These are phyloP conservation scores for Dendrolimus punctatus DNA, from an alignment of 1,140 invertebrate species.

Conservation along the genomic window DNA sequence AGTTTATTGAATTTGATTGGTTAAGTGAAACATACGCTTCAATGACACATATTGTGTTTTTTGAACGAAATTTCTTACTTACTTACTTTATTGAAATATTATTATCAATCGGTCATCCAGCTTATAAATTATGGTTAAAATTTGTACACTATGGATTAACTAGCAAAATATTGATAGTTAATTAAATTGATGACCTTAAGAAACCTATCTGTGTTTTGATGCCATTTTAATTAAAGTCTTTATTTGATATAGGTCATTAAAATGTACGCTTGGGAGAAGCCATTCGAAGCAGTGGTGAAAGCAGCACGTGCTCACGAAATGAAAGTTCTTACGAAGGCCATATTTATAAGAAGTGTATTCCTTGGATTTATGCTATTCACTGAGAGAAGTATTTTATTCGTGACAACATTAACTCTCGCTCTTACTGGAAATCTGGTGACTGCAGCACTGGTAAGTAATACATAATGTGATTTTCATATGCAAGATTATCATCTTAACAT, in stretches of 20 bases:
- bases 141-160: too few relatives aligned
- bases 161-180: too few relatives aligned
- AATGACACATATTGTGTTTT: too few relatives aligned
- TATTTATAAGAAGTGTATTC: constrained; percentile 77
- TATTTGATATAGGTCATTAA: constrained; percentile 78
- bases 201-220: neutral
- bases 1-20: too few relatives aligned
- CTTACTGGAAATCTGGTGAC: constrained; percentile 75
- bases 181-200: too few relatives aligned
- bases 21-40: too few relatives aligned
- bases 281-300: constrained; percentile 74
- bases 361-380: constrained; percentile 75
- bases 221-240: constrained; percentile 4
- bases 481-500: too few relatives aligned
- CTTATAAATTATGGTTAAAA: too few relatives aligned
- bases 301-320: constrained; percentile 75
- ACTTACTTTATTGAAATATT: too few relatives aligned
- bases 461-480: too few relatives aligned
- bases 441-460: constrained; percentile 72
- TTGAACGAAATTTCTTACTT: too few relatives aligned
- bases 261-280: constrained; percentile 83
- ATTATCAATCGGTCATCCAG: too few relatives aligned
- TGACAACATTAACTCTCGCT: constrained; percentile 75
- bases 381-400: constrained; percentile 77
- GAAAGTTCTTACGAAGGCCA: constrained; percentile 68